Base-by-base conservation (phyloP, 2,888 invertebrate species). In the Pecten maximus region DNA sequence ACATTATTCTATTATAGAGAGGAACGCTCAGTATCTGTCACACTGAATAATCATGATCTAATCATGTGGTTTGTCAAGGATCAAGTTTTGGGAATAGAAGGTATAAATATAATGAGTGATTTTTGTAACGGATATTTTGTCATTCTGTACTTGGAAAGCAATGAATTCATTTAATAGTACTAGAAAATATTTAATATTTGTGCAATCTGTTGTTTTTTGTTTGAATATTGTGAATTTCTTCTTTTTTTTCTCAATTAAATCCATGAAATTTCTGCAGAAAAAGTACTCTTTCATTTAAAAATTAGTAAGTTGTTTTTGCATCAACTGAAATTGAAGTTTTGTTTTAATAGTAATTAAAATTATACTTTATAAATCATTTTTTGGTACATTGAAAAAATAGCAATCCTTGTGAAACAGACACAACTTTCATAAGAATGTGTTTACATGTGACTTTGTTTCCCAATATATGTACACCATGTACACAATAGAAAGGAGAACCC, bases 161-260 rank as follows among this genome's bases (percentile, higher is more conserved):
- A 35, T 74, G 35, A 74, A 35, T 10, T 74, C 2, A 23, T 10
- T 54, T 44, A 44, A 10, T 3, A 19, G 50, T 54, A 54, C 74
- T 74, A 35, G 10, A 12, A 35, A 35, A 6, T 74, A 12, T 74
- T 19, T 35, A 12, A 74, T 74, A 35, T 35, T 74, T 35, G 74
- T 74, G 74, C 74, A 74, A 74, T 74, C n/a, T 60, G 74, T 74
- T 74, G 74, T 35, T 74, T 54, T 54, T 60, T 16, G 19, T 28
- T 74, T 74, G 35, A 74, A 8, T 28, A 35, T 74, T 74, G 74
- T 74, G 35, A 54, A 54, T 15, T 54, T 8, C n/a, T 54, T 54
- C 3, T n/a, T 54, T 15, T 19, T 54, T 19, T 54, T 2, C 16
- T n/a, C n/a, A n/a, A n/a, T 48, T 48, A 19, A 15, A 48, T 48